A percentile compares a stretch with the other conserved stretches of the same genome.
Evolutionary conservation across 2,888 invertebrate genomes (phyloP).

Genomic region (Tuberolachnus salignus): DNA sequence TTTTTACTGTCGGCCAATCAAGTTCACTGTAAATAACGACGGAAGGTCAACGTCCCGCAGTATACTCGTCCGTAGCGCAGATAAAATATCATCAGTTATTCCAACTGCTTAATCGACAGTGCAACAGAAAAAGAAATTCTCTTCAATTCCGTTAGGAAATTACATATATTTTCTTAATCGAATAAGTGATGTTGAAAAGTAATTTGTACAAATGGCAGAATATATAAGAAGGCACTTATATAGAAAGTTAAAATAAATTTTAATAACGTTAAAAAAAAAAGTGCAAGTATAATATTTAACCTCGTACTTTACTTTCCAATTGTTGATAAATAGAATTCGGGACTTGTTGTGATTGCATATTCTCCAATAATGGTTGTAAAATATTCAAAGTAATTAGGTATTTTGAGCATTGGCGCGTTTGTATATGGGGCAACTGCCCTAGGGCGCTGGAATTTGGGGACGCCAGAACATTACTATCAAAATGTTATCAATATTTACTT

Average conservation of each 20-base stretch:
- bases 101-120: slow-evolving; percentile 27
- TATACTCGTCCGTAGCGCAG: slow-evolving; percentile 16
- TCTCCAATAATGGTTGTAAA: too few relatives aligned
- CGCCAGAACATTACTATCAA: too few relatives aligned
- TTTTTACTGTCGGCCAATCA: slow-evolving; percentile 36
- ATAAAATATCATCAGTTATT: slow-evolving; percentile 33
- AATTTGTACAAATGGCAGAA: background rate
- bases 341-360: too few relatives aligned
- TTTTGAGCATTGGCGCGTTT: too few relatives aligned
- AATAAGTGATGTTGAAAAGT: background rate
- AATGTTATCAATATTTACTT: too few relatives aligned
- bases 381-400: too few relatives aligned
- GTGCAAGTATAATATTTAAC: background rate
- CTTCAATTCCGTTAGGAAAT: slow-evolving; percentile 19
- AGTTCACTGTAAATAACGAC: slow-evolving; percentile 52
- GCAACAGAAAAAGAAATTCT: slow-evolving; percentile 17
- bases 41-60: slow-evolving; percentile 48
- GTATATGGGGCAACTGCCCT: too few relatives aligned
- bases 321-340: background rate
- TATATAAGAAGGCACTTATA: background rate
- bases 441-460: too few relatives aligned
- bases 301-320: background rate
- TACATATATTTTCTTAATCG: background rate
- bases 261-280: slow-evolving; percentile 6
- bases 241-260: background rate